Evolutionary conservation across 2,888 invertebrate species (phyloP).

Genomic region (Campoplex nolae): DNA sequence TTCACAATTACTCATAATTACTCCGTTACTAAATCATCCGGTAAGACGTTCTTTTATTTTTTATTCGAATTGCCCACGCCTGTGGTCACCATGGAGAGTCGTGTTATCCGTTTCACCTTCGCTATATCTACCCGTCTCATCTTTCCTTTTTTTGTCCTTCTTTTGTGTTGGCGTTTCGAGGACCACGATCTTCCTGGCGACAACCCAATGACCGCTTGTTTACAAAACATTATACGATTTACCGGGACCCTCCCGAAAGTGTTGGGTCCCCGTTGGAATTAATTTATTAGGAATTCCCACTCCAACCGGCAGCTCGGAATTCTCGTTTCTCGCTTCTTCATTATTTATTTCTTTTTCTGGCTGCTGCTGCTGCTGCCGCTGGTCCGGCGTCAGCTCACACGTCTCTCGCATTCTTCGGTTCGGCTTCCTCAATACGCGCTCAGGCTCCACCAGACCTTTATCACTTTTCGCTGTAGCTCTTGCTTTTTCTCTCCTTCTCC

Average conservation of each 20-base stretch:
- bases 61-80: conserved; percentile 24
- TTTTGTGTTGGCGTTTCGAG: conserved; percentile 39
- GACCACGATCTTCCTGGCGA: conserved; percentile 69
- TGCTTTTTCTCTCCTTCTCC: conserved; percentile 10
- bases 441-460: conserved; percentile 59
- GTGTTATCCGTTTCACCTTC: conserved; percentile 44
- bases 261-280: conserved; percentile 72
- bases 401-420: conserved; percentile 63
- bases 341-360: conserved; percentile 51
- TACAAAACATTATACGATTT: conserved; percentile 80
- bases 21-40: conserved; percentile 34
- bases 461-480: conserved; percentile 58
- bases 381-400: conserved; percentile 53
- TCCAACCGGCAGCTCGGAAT: conserved; percentile 77
- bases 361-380: conserved; percentile 49
- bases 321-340: conserved; percentile 67
- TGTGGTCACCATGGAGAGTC: conserved; percentile 40
- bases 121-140: conserved; percentile 64
- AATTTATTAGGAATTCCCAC: conserved; percentile 74
- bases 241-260: conserved; percentile 75
- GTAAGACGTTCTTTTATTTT: conserved; percentile 7
- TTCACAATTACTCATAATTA: conserved; percentile 17
- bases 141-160: conserved; percentile 55
- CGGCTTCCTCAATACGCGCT: conserved; percentile 69
- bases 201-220: conserved; percentile 78